Evolutionary conservation across 1,140 invertebrate species (phyloP).

Genomic region (Aleiodes sp.): DNA sequence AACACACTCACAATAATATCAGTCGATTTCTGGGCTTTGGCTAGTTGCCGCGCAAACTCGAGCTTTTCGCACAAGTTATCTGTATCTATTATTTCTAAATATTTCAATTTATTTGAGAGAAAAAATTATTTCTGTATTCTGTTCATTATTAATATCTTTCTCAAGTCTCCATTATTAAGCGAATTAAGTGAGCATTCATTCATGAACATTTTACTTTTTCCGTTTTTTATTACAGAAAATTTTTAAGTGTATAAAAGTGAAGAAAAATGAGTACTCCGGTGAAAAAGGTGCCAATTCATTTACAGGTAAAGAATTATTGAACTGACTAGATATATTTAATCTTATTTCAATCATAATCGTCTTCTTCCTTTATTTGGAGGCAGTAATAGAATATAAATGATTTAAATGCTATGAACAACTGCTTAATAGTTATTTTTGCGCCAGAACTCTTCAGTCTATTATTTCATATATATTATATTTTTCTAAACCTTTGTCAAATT

Average conservation of each 20-base stretch:
- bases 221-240: constrained; percentile 23
- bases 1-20: constrained; percentile 35
- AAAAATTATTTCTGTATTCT: constrained; percentile 25
- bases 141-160: not conserved
- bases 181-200: not conserved
- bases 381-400: no score
- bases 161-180: no score
- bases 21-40: constrained; percentile 51
- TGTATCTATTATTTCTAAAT: not conserved
- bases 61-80: constrained; percentile 12
- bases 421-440: no score
- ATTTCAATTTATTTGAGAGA: not conserved
- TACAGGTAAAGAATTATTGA: constrained; percentile 78
- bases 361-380: no score
- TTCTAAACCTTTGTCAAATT: no score
- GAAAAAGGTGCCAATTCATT: constrained; percentile 93
- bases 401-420: no score
- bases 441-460: no score
- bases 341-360: not conserved
- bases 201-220: not conserved
- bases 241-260: no score
- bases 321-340: not conserved
- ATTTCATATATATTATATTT: no score
- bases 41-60: constrained; percentile 37
- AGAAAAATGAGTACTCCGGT: constrained; percentile 72